Conservation (phyloP, 2,797 vertebrate genomes). For the Graptemys geographica region DNA sequence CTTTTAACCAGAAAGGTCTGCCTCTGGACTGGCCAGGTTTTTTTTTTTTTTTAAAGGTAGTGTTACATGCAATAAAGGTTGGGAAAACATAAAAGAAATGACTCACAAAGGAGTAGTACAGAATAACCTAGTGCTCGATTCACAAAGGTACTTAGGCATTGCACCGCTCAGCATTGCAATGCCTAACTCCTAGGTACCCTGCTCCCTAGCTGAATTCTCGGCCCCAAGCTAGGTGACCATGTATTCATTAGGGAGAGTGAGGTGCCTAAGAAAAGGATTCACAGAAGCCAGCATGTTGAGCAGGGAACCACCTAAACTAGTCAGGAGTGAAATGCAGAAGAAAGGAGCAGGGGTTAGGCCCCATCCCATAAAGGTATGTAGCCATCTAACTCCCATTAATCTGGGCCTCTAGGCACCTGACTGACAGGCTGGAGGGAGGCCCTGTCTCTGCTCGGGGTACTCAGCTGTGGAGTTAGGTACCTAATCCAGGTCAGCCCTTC, state of each 20-base stretch:
- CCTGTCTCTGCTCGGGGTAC: no score
- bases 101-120: not conserved
- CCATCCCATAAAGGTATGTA: no score
- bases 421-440: no score
- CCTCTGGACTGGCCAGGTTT: not conserved
- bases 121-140: not conserved
- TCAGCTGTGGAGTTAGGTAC: no score
- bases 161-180: not conserved
- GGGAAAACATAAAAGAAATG: not conserved
- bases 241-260: not conserved
- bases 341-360: not conserved
- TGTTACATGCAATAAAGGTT: not conserved
- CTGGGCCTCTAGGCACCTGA: no score
- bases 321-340: not conserved
- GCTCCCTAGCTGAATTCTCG: not conserved
- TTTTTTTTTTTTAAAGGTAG: fast-evolving
- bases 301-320: not conserved
- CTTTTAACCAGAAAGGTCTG: not conserved
- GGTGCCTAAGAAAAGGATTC: not conserved
- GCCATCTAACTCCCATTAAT: no score
- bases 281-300: not conserved
- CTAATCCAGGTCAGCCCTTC: no score
- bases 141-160: not conserved
- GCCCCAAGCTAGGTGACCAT: not conserved
- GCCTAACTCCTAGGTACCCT: not conserved